Percentiles rank a stretch among this genome's conserved stretches.
These are phyloP conservation scores for Ommatoiulus sabulosus DNA, from an alignment of 2,888 invertebrate species.

Conservation along the genomic window DNA sequence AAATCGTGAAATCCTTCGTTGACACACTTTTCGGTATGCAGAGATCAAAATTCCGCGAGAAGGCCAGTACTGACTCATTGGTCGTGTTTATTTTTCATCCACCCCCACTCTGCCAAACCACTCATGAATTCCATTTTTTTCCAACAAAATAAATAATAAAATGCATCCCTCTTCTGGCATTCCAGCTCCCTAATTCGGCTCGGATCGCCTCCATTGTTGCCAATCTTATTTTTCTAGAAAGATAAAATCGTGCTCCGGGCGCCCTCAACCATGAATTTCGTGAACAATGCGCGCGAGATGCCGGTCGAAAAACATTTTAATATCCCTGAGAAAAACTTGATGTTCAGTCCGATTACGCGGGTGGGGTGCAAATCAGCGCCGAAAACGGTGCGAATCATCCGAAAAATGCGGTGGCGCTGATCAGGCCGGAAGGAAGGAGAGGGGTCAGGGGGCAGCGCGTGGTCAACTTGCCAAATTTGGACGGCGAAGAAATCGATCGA, in stretches of 20 bases:
- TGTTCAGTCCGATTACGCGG: not conserved
- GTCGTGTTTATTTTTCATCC: not conserved
- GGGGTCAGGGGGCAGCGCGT: not conserved
- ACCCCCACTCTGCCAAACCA: not conserved
- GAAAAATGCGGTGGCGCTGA: too few species aligned
- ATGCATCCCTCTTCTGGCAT: not conserved
- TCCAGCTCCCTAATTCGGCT: not conserved
- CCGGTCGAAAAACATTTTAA: not conserved
- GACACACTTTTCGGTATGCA: not conserved
- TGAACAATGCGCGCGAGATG: not conserved
- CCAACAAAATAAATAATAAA: not conserved
- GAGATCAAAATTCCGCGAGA: not conserved
- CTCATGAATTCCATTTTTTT: not conserved
- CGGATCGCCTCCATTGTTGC: not conserved
- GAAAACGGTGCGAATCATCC: not conserved
- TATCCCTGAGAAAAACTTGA: not conserved
- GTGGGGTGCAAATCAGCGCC: not conserved
- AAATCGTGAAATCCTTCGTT: not conserved
- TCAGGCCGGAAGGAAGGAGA: not conserved
- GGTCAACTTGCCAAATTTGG: conserved; percentile 6
- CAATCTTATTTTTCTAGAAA: not conserved
- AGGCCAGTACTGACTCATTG: not conserved
- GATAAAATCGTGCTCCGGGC: conserved; percentile 1
- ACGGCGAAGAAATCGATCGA: not conserved
- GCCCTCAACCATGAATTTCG: conserved; percentile 12